These are phyloP conservation scores for Rhineura floridana DNA, from an alignment of 2,113 vertebrate genomes.

Conservation along the genomic window DNA sequence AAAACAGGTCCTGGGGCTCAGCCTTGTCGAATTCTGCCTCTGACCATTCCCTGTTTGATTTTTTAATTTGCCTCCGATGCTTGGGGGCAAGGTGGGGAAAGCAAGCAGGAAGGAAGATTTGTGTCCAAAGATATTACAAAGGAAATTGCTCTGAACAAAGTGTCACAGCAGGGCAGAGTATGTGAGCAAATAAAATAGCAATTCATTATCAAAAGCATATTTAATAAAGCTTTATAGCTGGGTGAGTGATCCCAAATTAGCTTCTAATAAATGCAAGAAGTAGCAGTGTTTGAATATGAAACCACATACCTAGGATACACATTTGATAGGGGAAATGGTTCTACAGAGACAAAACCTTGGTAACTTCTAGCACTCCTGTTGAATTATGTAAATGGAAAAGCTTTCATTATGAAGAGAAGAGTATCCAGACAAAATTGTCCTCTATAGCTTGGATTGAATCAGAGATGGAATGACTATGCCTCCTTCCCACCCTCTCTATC, in stretches of 20 bases:
- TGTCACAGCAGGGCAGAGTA: accelerated
- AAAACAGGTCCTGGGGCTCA: not conserved
- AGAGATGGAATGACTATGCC: not conserved
- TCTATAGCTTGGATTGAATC: not conserved
- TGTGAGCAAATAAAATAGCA: not conserved
- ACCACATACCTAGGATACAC: accelerated
- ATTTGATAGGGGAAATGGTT: conserved; percentile 15
- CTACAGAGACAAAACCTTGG: accelerated
- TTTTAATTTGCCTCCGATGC: not conserved
- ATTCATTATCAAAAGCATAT: not conserved
- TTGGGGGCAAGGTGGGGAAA: conserved; percentile 48
- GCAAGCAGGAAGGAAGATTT: accelerated
- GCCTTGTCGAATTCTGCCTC: not conserved
- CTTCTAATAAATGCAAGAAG: not conserved
- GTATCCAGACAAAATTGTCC: not conserved
- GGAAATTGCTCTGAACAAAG: not conserved
- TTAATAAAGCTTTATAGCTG: not conserved
- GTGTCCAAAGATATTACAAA: accelerated
- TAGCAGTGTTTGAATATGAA: not conserved
- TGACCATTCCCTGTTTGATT: not conserved
- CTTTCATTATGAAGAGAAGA: not conserved
- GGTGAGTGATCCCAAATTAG: not conserved
- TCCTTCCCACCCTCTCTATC: not conserved
- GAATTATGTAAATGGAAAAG: not conserved
- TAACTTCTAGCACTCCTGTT: not conserved